A percentile compares a stretch with the other conserved stretches of the same genome.
These are phyloP conservation scores for Bolinopsis microptera DNA, from an alignment of 37 sponge, comb jelly and placozoan species.

Conservation along the genomic window DNA sequence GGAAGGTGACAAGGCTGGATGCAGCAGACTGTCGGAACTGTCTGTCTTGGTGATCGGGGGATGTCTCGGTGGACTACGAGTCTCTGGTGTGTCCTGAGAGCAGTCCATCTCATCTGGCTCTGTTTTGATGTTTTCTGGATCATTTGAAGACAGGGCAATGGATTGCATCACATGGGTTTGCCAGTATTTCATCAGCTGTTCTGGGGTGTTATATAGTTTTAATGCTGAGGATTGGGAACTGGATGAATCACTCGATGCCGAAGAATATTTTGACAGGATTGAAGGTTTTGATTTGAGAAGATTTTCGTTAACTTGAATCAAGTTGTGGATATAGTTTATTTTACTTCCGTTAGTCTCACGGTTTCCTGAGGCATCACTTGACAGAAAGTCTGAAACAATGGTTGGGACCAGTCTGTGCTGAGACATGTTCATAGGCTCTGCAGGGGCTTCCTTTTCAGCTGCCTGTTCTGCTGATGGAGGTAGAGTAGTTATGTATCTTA, in stretches of 20 bases:
- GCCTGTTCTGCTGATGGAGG: neutral
- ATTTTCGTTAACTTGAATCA: conserved; percentile 58
- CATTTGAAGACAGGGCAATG: neutral
- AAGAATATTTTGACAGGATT: neutral
- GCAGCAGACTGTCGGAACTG: conserved; percentile 29
- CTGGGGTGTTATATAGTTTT: conserved; percentile 30
- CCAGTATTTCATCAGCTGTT: neutral
- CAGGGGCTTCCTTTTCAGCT: neutral
- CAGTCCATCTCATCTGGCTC: conserved; percentile 42
- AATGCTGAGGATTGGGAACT: neutral
- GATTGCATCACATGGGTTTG: neutral
- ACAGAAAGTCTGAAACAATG: neutral
- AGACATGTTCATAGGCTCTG: neutral
- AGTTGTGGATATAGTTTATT: conserved; percentile 22
- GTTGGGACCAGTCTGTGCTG: neutral
- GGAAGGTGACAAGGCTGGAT: neutral
- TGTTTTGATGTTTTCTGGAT: neutral
- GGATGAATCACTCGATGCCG: neutral
- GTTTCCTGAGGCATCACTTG: neutral
- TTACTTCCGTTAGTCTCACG: conserved; percentile 13
- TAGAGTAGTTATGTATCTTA: neutral
- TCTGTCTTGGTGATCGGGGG: neutral
- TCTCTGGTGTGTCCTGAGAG: neutral
- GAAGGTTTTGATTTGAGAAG: conserved; percentile 38
- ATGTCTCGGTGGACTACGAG: neutral